A percentile compares a stretch with the other conserved stretches of the same genome.
Evolutionary conservation across 2,113 vertebrate genomes (phyloP).

Genomic region (Cromileptes altivelis): DNA sequence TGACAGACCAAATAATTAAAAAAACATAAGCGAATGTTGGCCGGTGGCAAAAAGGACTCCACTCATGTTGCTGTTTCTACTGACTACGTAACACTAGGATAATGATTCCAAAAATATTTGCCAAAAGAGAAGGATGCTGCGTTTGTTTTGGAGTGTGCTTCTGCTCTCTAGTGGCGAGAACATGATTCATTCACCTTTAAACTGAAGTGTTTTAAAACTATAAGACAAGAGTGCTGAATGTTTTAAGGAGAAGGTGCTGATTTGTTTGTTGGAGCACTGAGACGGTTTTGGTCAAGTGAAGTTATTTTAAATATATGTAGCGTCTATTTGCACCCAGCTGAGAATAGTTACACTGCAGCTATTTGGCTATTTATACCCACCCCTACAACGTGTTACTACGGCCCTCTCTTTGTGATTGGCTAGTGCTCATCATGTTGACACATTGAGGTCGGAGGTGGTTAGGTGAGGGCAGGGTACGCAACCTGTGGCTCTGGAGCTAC

Average conservation of each 20-base stretch:
- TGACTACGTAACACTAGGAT: neutral
- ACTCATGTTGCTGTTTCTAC: neutral
- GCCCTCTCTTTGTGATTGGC: no score
- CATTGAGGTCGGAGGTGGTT: no score
- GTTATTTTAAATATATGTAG: neutral
- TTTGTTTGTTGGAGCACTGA: neutral
- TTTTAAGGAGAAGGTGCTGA: neutral
- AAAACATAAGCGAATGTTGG: neutral
- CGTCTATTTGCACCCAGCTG: no score
- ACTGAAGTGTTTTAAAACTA: neutral
- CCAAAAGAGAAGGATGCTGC: neutral
- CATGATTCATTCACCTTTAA: neutral
- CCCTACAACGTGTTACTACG: no score
- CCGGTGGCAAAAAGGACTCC: neutral
- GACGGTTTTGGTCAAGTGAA: neutral
- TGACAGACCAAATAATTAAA: neutral
- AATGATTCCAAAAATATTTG: neutral
- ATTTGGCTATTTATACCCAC: no score
- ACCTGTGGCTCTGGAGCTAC: no score
- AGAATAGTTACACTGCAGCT: no score
- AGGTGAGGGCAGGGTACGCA: no score
- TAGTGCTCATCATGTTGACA: no score
- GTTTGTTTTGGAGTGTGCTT: neutral
- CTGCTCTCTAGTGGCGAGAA: conserved; percentile 6
- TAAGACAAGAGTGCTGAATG: neutral